Evolutionary conservation across 2,888 invertebrate genomes (phyloP), one percentile per base, ranked within the genome.

Genomic region (Drosophila paramelanica): DNA sequence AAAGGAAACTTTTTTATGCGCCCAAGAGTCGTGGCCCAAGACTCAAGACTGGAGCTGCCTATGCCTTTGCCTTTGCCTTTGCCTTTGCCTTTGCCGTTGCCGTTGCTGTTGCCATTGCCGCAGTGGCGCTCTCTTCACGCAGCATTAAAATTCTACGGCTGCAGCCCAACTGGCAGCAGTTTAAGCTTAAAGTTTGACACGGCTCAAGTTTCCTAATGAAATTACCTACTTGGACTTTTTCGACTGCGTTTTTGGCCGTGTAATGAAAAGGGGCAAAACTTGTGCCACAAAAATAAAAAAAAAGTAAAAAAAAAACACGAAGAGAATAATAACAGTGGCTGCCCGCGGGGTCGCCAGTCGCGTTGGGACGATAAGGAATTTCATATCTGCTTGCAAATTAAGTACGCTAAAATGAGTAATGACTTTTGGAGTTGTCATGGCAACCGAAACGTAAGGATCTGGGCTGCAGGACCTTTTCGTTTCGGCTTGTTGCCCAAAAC

Each of bases 161-260:
- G 81, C 85, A 67, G 23, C 76, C 55, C 45, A 42, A 10, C 42
- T 20, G 14, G 41, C 46, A 53, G 56, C 47, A 50, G 80, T 82
- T 84, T 80, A 75, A 84, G 86, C 84, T 88, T 84, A 85, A 89
- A 88, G 85, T 89, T 89, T 87, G 87, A 81, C 89, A 89, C 77
- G 79, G 80, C 83, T 81, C 81, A 89, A 87, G 85, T 83, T 87
- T 83, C 81, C 77, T 89, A 89, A 89, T 89, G 89, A 89, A 89
- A 89, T 89, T 88, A 89, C 88, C 81, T 81, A 82, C 86, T 86
- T 80, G 80, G 60, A 76, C 77, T 65, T 74, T 72, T 67, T 55
- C 42, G 65, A 67, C 67, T 56, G 72, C 53, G 62, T 68, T 62
- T 73, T 72, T 55, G 64, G 52, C 31, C 60, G 58, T 60, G 39